Base-by-base conservation (phyloP, 1,140 invertebrate species). In the Holotrichia oblita region DNA sequence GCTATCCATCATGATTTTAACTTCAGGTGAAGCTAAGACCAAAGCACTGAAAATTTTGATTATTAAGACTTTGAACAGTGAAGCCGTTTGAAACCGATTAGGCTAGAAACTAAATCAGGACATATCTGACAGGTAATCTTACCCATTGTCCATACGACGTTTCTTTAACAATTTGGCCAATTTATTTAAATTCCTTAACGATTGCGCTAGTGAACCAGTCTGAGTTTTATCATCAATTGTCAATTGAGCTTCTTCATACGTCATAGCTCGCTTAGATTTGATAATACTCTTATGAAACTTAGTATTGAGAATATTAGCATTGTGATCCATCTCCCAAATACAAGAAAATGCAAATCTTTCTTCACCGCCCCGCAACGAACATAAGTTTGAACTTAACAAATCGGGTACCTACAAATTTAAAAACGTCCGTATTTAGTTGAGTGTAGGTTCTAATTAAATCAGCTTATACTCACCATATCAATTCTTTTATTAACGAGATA, bases 271-370 rank as follows among this genome's bases (percentile, higher is more conserved):
- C 85, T 94, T 91, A 0, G 95, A 96, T 85, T 91, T 89, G 79
- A 99, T 99, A 24, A 99, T 93, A 82, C 96, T 98, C 87, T 99
- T 99, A 80, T 92, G 92, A 85, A 97, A 99, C 80, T 91, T 92
- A 7, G 93, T 94, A 17, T 89, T 87, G 10, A 98, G 85, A 79
- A 99, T 94, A 83, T 98, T 94, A 0, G 97, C 97, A 73, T 97
- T 89, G 27, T 91, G 87, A 79, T 95, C 93, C 81, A 99, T 90
- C 88, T 96, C 94, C 97, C 98, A 99, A 69, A 99, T 89, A 79
- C 95, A 96, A 9, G 97, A 98, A 86, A 99, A 99, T 0, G 97
- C 96, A 83, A 98, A 93, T 79, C 97, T 89, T 83, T 98, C 96
- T 80, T 94, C 94, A 17, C 92, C 91, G 0, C 93, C 95, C 77